A percentile compares a stretch with the other conserved stretches of the same genome.
Evolutionary conservation across 2,888 invertebrate genomes (phyloP).

Genomic region (Liopterus haemorrhoidalis): DNA sequence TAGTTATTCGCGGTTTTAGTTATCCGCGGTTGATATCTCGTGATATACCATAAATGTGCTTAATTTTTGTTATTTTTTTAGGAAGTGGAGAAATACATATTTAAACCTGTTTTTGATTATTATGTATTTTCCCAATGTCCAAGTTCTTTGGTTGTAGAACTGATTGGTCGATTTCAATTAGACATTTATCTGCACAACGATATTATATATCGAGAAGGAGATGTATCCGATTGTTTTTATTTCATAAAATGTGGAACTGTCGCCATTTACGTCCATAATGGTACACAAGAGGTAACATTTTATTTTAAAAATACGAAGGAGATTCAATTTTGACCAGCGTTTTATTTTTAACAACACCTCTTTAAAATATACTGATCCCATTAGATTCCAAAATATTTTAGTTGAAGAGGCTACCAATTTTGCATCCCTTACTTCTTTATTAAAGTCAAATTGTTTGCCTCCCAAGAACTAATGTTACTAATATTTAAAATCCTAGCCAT

Average conservation of each 20-base stretch:
- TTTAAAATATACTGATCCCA: no score
- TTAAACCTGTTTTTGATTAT: slow-evolving; percentile 2
- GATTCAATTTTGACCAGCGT: no score
- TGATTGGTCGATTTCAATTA: slow-evolving; percentile 4
- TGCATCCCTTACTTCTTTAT: no score
- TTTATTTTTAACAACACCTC: no score
- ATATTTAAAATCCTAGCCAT: no score
- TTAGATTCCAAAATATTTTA: no score
- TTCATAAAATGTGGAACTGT: slow-evolving; percentile 17
- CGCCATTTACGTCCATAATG: slow-evolving; percentile 4
- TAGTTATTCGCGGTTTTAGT: no score
- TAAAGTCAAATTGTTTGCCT: no score
- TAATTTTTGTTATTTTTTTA: neutral
- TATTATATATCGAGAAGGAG: slow-evolving; percentile 5
- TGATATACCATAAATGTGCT: neutral
- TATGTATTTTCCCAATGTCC: slow-evolving; percentile 10
- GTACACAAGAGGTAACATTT: slow-evolving; percentile 12
- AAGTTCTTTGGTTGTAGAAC: slow-evolving; percentile 3
- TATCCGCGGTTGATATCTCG: no score
- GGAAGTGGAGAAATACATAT: neutral
- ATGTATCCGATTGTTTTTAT: slow-evolving; percentile 1
- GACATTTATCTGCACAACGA: slow-evolving; percentile 11
- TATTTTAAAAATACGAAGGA: no score
- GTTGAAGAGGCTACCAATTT: no score
- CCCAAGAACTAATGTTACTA: no score